Percentiles rank a stretch among this genome's conserved stretches.
phyloP scores from a whole-genome alignment of 2,888 invertebrate genomes.

The Lasioglossum zephyrum region DNA sequence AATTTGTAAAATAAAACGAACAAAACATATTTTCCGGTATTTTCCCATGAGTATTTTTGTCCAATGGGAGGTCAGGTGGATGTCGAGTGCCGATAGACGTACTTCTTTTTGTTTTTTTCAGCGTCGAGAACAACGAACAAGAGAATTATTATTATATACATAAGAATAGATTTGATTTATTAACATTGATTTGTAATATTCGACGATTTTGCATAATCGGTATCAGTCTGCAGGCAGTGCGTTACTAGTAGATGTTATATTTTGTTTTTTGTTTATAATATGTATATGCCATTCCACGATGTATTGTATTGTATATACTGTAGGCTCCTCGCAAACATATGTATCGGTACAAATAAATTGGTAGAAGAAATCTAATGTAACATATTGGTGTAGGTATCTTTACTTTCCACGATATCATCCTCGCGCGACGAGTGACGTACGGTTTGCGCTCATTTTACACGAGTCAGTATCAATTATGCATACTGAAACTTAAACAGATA shows the following conservation, averaged over 20 bases:
- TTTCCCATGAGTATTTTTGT: conserved; percentile 39
- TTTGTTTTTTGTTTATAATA: conserved; percentile 42
- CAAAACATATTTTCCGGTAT: conserved; percentile 47
- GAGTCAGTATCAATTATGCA: conserved; percentile 8
- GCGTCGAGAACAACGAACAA: conserved; percentile 56
- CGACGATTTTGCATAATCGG: conserved; percentile 25
- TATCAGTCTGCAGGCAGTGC: conserved; percentile 29
- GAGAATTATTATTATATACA: conserved; percentile 23
- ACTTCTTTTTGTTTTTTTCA: conserved; percentile 19
- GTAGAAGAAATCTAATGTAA: conserved; percentile 31
- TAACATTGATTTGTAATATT: conserved; percentile 18
- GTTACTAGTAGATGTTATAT: conserved; percentile 32
- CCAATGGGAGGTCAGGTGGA: conserved; percentile 19
- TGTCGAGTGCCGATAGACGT: neutral
- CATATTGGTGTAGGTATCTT: neutral
- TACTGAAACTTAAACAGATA: neutral
- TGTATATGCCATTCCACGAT: conserved; percentile 40
- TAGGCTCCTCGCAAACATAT: conserved; percentile 38
- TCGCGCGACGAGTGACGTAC: neutral
- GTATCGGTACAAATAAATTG: conserved; percentile 58
- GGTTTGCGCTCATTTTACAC: neutral
- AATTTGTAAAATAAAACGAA: conserved; percentile 27
- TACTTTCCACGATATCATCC: neutral
- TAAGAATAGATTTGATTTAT: conserved; percentile 21
- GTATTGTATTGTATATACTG: conserved; percentile 52